These are phyloP conservation scores for Sisyra nigra DNA, from an alignment of 2,888 invertebrate genomes.

Conservation along the genomic window DNA sequence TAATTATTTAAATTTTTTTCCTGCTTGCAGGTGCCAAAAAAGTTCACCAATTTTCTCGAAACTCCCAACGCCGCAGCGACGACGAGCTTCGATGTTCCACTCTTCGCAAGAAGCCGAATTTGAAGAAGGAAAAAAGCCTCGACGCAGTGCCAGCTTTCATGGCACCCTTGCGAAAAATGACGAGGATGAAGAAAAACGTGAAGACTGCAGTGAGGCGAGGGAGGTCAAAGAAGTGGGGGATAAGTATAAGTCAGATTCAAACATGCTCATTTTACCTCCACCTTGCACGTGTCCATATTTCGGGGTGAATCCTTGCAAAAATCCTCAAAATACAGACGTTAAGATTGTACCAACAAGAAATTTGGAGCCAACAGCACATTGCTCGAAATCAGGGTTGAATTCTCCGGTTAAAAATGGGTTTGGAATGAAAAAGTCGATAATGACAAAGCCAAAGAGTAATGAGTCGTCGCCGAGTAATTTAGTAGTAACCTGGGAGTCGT, in stretches of 20 bases:
- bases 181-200: no score
- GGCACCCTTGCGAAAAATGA: conserved; percentile 16
- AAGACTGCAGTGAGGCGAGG: conserved; percentile 16
- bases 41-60: no score
- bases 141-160: conserved; percentile 33
- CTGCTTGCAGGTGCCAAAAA: no score
- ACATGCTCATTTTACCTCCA: conserved; percentile 41
- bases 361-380: conserved; percentile 15
- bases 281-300: conserved; percentile 73
- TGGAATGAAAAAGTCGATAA: conserved; percentile 22
- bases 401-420: conserved; percentile 18
- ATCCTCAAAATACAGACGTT: conserved; percentile 32
- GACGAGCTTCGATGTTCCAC: conserved; percentile 32
- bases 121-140: conserved; percentile 25
- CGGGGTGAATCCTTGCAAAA: conserved; percentile 45
- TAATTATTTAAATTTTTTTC: neutral
- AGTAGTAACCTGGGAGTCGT: conserved; percentile 56
- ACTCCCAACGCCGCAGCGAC: conserved; percentile 11
- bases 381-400: conserved; percentile 21
- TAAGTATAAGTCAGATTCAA: conserved; percentile 12
- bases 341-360: conserved; percentile 29
- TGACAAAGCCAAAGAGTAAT: conserved; percentile 17
- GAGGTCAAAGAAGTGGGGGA: conserved; percentile 9
- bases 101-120: conserved; percentile 20
- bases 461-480: conserved; percentile 22